phyloP scores from a whole-genome alignment of 1,140 invertebrate genomes.

The Ridgeia piscesae region DNA sequence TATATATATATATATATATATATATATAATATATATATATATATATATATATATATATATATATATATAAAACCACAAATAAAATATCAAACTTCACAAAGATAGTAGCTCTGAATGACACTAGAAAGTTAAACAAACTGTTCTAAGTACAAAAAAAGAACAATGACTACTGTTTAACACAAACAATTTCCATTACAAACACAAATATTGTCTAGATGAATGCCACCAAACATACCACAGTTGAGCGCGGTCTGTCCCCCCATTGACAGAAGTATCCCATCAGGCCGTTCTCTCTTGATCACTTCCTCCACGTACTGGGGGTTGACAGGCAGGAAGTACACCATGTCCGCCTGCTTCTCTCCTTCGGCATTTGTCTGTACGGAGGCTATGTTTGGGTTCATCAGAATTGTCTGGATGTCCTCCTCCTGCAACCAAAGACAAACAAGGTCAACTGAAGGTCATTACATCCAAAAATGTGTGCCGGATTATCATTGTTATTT shows the following conservation, averaged over 20 bases:
- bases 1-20: no score
- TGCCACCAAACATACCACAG: constrained; percentile 68
- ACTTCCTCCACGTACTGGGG: constrained; percentile 96
- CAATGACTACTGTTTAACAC: no score
- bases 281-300: constrained; percentile 91
- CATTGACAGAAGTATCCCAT: constrained; percentile 93
- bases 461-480: no score
- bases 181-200: no score
- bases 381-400: constrained; percentile 99
- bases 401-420: constrained; percentile 89
- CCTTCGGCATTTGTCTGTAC: constrained; percentile 95
- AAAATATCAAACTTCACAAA: no score
- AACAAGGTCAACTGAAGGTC: neutral
- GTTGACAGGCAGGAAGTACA: constrained; percentile 95
- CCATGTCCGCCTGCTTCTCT: constrained; percentile 85
- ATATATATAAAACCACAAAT: no score
- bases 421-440: constrained; percentile 67
- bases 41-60: no score
- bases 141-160: no score
- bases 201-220: neutral
- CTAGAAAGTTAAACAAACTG: no score
- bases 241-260: constrained; percentile 98
- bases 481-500: no score
- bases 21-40: no score
- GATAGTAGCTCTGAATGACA: no score